Percentiles rank a stretch among this genome's conserved stretches.
These are phyloP conservation scores for Neolamprologus longior DNA, from an alignment of 2,113 vertebrate genomes.

Conservation along the genomic window DNA sequence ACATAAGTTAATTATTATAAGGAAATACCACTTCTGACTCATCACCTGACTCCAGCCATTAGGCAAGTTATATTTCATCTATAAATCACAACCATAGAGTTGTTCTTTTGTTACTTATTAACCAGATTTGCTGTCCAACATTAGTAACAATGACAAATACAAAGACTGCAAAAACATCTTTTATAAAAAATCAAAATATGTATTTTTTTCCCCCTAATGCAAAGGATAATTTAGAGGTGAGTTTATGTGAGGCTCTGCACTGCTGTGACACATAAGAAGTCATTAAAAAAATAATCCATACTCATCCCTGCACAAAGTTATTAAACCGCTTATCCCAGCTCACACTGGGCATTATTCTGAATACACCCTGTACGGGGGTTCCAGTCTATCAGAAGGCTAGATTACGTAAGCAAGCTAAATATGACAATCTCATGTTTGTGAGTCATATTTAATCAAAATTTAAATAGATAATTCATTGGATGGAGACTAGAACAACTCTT, in stretches of 20 bases:
- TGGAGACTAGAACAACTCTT: not conserved
- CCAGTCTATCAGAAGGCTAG: not conserved
- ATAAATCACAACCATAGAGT: not conserved
- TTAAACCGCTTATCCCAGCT: slow-evolving; percentile 14
- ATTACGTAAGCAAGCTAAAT: not conserved
- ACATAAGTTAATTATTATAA: not conserved
- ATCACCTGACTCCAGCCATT: not conserved
- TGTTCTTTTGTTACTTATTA: not conserved
- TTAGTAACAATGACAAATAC: not conserved
- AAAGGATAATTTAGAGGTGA: not conserved
- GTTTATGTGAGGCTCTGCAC: not conserved
- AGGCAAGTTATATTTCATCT: not conserved
- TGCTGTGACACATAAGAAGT: slow-evolving; percentile 3
- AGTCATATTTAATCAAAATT: not conserved
- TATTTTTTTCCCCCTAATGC: not conserved
- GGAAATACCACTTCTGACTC: not conserved
- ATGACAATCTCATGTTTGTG: not conserved
- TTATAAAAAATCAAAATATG: not conserved
- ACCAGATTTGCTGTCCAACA: not conserved
- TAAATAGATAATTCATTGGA: not conserved
- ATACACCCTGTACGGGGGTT: not conserved
- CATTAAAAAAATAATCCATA: slow-evolving; percentile 38
- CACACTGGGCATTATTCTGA: not conserved
- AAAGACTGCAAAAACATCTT: not conserved
- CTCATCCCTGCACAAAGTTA: not conserved